These are phyloP conservation scores for Psophia crepitans DNA, from an alignment of 2,113 vertebrate genomes.

Conservation along the genomic window DNA sequence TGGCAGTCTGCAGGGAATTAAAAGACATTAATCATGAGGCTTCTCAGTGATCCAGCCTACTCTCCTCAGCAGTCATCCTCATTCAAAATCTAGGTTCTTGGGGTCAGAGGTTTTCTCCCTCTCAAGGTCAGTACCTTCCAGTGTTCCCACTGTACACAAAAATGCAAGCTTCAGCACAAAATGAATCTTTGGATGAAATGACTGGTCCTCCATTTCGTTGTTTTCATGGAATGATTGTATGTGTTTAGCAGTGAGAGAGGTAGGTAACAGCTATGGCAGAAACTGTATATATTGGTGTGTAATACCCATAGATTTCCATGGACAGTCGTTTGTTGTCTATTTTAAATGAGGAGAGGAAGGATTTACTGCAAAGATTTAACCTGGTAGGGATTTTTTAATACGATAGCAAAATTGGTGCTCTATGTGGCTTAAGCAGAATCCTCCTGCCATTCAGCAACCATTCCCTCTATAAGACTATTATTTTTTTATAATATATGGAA, in stretches of 20 bases:
- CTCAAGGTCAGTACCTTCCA: background rate
- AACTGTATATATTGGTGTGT: background rate
- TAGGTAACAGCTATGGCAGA: background rate
- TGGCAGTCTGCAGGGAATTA: background rate
- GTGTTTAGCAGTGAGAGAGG: background rate
- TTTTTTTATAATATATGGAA: background rate
- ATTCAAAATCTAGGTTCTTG: background rate
- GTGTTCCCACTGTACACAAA: background rate
- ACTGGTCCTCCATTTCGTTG: background rate
- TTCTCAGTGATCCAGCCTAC: background rate
- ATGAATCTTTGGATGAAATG: background rate
- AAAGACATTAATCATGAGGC: no score
- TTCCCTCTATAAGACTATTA: background rate
- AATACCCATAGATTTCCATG: background rate
- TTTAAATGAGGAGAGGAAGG: slow-evolving; percentile 17
- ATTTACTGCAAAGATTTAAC: slow-evolving; percentile 26
- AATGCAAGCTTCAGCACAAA: background rate
- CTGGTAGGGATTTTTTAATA: background rate
- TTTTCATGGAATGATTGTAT: background rate
- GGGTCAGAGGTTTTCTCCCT: background rate
- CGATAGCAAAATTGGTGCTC: background rate
- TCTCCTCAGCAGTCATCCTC: background rate
- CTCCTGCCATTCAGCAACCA: background rate
- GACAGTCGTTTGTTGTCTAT: background rate
- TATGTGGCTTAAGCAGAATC: background rate